Evolutionary conservation across 2,113 vertebrate genomes (phyloP).

Genomic region (Ophthalmolycus amberensis): DNA sequence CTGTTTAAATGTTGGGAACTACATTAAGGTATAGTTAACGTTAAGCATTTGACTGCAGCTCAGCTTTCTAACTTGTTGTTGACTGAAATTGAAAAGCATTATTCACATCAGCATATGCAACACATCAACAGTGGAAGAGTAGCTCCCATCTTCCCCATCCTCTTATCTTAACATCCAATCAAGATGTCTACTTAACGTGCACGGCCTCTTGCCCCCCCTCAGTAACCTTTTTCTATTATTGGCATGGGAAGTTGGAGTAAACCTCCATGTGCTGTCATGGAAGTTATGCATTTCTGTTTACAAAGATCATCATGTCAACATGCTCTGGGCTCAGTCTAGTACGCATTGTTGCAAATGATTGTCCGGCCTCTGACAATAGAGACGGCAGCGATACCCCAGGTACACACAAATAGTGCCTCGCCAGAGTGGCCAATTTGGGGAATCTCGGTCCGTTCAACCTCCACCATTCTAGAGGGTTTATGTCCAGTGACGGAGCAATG

Average conservation of each 20-base stretch:
- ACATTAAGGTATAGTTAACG: neutral
- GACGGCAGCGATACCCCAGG: conserved; percentile 65
- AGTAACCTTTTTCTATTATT: neutral
- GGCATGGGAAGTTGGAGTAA: neutral
- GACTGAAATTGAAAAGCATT: neutral
- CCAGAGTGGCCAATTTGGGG: conserved; percentile 70
- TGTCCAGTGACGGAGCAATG: conserved; percentile 71
- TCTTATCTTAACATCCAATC: neutral
- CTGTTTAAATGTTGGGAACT: neutral
- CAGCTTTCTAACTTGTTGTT: neutral
- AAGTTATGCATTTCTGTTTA: conserved; percentile 67
- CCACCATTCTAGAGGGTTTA: conserved; percentile 78
- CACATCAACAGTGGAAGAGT: neutral
- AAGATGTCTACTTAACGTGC: neutral
- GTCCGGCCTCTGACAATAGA: conserved; percentile 62
- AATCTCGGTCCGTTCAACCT: conserved; percentile 69
- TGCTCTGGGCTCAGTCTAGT: conserved; percentile 69
- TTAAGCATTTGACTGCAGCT: neutral
- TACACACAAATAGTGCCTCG: conserved; percentile 67
- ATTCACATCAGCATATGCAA: neutral
- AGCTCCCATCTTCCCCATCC: neutral
- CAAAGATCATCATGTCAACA: conserved; percentile 73
- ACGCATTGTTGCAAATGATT: conserved; percentile 67
- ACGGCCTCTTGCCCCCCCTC: neutral
- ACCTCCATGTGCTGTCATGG: too few species aligned